Evolutionary conservation across 2,113 vertebrate species (phyloP).

Genomic region (Perognathus longimembris): DNA sequence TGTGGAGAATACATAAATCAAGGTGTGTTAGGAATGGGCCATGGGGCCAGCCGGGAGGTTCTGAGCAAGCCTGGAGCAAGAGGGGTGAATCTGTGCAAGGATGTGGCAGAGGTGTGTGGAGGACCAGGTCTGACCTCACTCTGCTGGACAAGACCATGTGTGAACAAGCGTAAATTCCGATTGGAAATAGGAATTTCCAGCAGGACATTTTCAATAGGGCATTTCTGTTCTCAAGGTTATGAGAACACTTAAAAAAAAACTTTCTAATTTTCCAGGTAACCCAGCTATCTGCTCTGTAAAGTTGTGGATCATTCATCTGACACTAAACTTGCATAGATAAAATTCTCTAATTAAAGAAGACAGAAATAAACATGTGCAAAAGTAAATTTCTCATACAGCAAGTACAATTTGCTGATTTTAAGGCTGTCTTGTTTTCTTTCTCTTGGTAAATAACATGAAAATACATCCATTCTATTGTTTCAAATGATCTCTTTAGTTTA

Average conservation of each 20-base stretch:
- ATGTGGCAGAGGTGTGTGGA: neutral
- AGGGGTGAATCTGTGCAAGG: neutral
- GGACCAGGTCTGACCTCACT: conserved; percentile 24
- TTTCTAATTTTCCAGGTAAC: conserved; percentile 11
- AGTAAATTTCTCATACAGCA: conserved; percentile 13
- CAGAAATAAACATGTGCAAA: neutral
- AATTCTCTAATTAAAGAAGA: neutral
- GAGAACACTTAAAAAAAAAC: conserved; percentile 72
- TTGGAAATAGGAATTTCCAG: conserved; percentile 67
- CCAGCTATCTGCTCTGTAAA: neutral
- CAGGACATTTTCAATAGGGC: too few species aligned
- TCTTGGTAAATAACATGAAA: neutral
- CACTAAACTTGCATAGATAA: neutral
- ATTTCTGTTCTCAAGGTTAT: conserved; percentile 21
- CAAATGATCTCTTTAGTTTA: conserved; percentile 72
- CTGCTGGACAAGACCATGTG: neutral
- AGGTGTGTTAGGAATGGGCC: neutral
- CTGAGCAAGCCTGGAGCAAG: neutral
- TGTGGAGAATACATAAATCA: neutral
- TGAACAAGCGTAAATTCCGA: conserved; percentile 9
- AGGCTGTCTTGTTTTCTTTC: neutral
- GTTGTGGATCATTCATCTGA: neutral
- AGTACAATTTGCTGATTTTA: conserved; percentile 19
- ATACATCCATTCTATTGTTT: conserved; percentile 44
- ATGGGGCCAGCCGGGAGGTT: neutral